Evolutionary conservation across 30 jellyfish, hydroid and myxozoan species (phyloP), one percentile per base, ranked within the genome.

Genomic region (Pseudorhiza aurosa): DNA sequence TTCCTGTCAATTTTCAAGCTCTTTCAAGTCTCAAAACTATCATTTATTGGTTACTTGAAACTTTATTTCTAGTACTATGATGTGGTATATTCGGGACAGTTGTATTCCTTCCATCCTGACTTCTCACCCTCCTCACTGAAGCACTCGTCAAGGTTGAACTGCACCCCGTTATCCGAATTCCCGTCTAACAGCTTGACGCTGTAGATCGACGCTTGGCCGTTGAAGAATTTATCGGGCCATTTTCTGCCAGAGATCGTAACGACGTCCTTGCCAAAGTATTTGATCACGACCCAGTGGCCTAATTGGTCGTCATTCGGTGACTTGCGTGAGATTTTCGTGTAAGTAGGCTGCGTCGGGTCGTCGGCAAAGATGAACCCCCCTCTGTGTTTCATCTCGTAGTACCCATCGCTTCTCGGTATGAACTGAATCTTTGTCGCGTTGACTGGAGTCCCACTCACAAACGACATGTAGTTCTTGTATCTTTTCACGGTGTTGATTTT

Each of bases 231-330:
- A 31, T 53, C 57, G 12, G 72, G 85, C 85, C 85, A 72, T 33
- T 72, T 72, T 33, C 73, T 72, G 63, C 85, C 24, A 11, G 85
- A 72, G 9, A 72, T 35, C 2, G 85, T 72, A 9, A 72, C 44
- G 31, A 50, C n/a, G 51, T 72, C 60, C 27, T 53, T 72, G 43
- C 85, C 73, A 15, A 35, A 43, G 42, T 72, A 72, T 43, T 53
- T 53, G 58, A 72, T 49, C 37, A 72, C 85, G 60, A 72, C 56
- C 46, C 58, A 72, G 29, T 72, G 85, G 22, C 85, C 70, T 9
- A 29, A n/a, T 15, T 72, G 25, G 33, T 72, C 59, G 19, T 72
- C 58, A 18, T 5, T 2, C 5, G 58, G 56, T 9, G 59, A 58
- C 60, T 58, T 27, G 56, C 59, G 40, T 47, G 57, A 22, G 2